Base-by-base conservation (phyloP, 1,140 invertebrate genomes). In the Micrasema minimum region DNA sequence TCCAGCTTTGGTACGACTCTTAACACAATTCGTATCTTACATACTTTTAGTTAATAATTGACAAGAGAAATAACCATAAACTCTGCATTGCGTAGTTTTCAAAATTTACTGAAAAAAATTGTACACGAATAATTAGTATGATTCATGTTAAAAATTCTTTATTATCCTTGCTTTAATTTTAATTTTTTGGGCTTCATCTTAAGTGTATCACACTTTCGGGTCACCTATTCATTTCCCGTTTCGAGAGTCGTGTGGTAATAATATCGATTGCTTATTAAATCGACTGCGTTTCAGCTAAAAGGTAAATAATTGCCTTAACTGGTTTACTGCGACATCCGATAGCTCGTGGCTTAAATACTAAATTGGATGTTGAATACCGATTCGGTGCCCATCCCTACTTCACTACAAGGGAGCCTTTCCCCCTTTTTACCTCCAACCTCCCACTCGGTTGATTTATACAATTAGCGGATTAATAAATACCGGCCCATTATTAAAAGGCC, bases 211-310 rank as follows among this genome's bases (percentile, higher is more conserved):
- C 26, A 31, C 26, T 31, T 31, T 31, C 26, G 26, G 7, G 26
- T 4, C 26, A 31, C 26, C 26, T 31, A 2, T 7, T n/a, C 7
- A 31, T 31, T 7, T 31, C 26, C 1, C 2, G 26, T 50, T 50
- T 50, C 16, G 45, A 66, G 31, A 66, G 62, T 12, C 48, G 62
- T 71, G 72, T 68, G 69, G 72, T 68, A 71, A 71, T 74, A 74
- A 71, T 75, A 75, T 75, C 69, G 73, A 75, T 75, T 69, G 73
- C 73, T 75, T 75, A 75, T 75, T 75, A 75, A 75, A 75, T 75
- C 69, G 74, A 72, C 70, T 69, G 55, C 66, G 66, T 69, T 72
- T 72, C 69, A 72, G 69, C 66, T 72, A 72, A 75, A 75, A 75
- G 70, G 74, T 72, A 75, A 75, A 75, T 75, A 75, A 75, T 75